phyloP scores from a whole-genome alignment of 2,113 vertebrate species.

The Castor canadensis region DNA sequence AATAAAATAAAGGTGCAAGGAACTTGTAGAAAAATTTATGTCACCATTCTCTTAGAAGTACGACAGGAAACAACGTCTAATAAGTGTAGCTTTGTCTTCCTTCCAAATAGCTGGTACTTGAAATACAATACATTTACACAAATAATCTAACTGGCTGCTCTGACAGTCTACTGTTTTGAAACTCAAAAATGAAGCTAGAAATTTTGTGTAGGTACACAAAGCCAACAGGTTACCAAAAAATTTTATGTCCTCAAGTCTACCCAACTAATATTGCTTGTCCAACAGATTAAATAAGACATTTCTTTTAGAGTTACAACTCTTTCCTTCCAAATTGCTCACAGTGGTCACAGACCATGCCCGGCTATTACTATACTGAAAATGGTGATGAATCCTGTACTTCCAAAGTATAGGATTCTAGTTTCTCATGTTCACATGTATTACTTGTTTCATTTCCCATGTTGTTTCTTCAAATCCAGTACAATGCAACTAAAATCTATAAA shows the following conservation, averaged over 20 bases:
- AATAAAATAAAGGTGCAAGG: neutral
- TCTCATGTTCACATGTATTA: neutral
- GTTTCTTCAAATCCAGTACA: neutral
- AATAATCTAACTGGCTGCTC: neutral
- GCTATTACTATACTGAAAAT: neutral
- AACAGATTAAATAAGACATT: neutral
- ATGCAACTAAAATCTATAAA: neutral
- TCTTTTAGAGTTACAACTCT: neutral
- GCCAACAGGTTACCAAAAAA: neutral
- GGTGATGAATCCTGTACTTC: neutral
- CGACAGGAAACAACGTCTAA: neutral
- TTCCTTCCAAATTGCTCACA: neutral
- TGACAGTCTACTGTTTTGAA: neutral
- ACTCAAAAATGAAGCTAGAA: neutral
- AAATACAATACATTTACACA: neutral
- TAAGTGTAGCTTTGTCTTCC: neutral
- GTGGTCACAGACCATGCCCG: fast-evolving
- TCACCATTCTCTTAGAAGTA: neutral
- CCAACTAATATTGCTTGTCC: neutral
- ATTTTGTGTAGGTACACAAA: neutral
- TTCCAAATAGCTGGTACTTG: neutral
- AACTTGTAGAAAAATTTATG: neutral
- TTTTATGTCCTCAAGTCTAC: neutral
- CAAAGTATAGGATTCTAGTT: neutral
- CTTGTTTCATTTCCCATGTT: neutral